phyloP scores from a whole-genome alignment of 2,797 vertebrate genomes.

The Melanotaenia maccullochi region DNA sequence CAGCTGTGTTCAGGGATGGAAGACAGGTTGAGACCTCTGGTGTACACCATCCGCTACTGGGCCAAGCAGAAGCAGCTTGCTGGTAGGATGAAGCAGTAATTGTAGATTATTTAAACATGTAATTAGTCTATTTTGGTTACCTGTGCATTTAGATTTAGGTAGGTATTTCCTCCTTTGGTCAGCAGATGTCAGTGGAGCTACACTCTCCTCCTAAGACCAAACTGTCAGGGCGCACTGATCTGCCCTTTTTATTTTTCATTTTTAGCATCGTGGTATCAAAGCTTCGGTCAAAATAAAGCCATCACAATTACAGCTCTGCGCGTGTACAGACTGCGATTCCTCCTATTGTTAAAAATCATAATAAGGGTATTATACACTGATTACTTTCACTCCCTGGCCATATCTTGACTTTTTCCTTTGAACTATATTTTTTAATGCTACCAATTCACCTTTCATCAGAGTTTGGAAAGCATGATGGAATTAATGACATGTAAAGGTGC shows the following conservation, averaged over 20 bases:
- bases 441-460: constrained; percentile 24
- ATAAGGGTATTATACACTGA: constrained; percentile 11
- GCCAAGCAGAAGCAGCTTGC: constrained; percentile 90
- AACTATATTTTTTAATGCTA: neutral
- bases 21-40: constrained; percentile 87
- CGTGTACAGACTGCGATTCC: neutral
- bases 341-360: constrained; percentile 24
- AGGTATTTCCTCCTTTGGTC: constrained; percentile 31
- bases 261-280: neutral
- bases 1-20: constrained; percentile 88
- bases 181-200: constrained; percentile 69
- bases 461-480: neutral
- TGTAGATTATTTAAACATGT: neutral
- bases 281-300: neutral
- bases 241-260: neutral
- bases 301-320: neutral
- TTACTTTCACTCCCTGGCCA: constrained; percentile 16
- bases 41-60: constrained; percentile 89
- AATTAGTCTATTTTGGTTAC: neutral
- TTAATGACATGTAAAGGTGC: constrained; percentile 1
- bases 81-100: constrained; percentile 75
- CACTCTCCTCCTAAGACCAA: neutral
- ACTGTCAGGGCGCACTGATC: neutral
- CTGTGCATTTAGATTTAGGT: neutral
- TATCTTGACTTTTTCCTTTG: constrained; percentile 19